Conservation (phyloP, 2,888 invertebrate species). For the Pollenia angustigena region DNA sequence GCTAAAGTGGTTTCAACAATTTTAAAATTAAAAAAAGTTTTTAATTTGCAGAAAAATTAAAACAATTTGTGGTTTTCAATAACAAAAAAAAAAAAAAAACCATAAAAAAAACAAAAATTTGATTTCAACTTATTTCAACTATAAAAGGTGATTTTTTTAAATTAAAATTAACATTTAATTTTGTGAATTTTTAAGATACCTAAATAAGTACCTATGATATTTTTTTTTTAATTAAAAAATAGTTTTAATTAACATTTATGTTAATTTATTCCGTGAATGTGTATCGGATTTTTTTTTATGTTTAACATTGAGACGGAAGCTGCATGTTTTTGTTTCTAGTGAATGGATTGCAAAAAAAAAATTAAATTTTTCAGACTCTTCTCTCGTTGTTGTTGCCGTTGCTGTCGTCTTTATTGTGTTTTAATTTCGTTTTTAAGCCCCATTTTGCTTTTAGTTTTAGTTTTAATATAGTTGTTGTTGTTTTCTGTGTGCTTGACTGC, state of each 20-base stretch:
- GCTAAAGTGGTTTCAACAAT: no score
- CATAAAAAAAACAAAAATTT: constrained; percentile 37
- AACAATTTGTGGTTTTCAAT: constrained; percentile 26
- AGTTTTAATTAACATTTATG: constrained; percentile 24
- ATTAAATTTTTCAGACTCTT: constrained; percentile 14
- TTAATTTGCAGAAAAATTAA: constrained; percentile 3
- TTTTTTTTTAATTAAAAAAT: constrained; percentile 4
- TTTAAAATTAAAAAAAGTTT: no score
- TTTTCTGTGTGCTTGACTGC: constrained; percentile 18
- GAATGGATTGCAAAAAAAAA: constrained; percentile 46
- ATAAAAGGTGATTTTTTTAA: constrained; percentile 50
- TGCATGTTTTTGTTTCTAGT: constrained; percentile 38
- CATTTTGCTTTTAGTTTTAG: background rate
- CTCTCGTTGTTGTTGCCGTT: constrained; percentile 15
- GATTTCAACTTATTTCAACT: constrained; percentile 8
- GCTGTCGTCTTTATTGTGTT: constrained; percentile 30
- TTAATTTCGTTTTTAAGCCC: constrained; percentile 64
- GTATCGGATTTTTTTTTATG: constrained; percentile 15
- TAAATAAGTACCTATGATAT: constrained; percentile 20
- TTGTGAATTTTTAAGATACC: background rate
- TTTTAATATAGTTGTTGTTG: constrained; percentile 23
- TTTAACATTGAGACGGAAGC: constrained; percentile 66
- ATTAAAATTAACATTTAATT: constrained; percentile 35
- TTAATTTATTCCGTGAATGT: constrained; percentile 29
- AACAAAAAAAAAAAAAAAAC: constrained; percentile 24